Evolutionary conservation across 2,797 vertebrate species (phyloP).

Genomic region (Eleutherodactylus coqui): DNA sequence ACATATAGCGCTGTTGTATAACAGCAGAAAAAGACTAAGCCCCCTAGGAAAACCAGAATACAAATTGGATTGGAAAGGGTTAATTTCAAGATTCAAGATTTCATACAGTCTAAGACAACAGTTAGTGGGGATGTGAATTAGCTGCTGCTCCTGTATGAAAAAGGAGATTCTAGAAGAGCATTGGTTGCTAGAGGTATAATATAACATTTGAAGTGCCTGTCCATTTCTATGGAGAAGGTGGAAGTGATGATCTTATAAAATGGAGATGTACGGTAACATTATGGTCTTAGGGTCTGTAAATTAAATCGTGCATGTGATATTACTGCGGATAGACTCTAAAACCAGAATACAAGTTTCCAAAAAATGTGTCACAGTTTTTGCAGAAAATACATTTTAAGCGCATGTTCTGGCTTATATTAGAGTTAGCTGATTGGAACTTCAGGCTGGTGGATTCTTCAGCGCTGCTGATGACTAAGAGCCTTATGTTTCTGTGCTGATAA

Average conservation of each 20-base stretch:
- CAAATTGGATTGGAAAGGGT: too few species aligned
- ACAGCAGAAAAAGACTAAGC: too few species aligned
- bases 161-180: background rate
- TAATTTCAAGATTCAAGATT: too few species aligned
- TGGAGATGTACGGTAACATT: background rate
- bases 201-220: background rate
- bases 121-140: background rate
- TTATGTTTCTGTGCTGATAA: constrained; percentile 34
- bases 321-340: background rate
- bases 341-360: background rate
- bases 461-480: constrained; percentile 1
- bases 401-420: background rate
- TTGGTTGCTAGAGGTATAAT: background rate
- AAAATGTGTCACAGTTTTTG: background rate
- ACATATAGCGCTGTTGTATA: too few species aligned
- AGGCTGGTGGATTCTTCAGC: background rate
- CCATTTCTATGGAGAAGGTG: background rate
- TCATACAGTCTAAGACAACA: too few species aligned
- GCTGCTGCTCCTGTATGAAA: background rate
- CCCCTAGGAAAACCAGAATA: too few species aligned
- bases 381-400: background rate
- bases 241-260: background rate
- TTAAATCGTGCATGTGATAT: background rate
- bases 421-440: background rate
- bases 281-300: background rate